Evolutionary conservation across 2,888 invertebrate genomes (phyloP).

Genomic region (Caenorhabditis zanzibari): DNA sequence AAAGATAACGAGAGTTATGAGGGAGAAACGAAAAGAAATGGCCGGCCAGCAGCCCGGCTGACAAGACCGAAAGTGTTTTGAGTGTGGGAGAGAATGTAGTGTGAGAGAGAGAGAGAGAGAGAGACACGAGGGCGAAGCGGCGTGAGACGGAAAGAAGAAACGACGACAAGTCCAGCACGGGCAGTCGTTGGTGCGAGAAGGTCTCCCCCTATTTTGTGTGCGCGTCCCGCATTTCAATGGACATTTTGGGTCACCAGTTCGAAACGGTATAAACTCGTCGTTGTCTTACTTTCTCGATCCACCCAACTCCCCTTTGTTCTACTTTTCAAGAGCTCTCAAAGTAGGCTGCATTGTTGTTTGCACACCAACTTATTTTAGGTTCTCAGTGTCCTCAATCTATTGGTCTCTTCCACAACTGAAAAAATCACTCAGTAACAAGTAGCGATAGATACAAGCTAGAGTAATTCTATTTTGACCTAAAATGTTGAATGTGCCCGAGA

Average conservation of each 20-base stretch:
- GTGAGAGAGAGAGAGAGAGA: conserved; percentile 11
- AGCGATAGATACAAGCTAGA: no score
- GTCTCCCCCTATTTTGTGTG: conserved; percentile 38
- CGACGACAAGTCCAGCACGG: conserved; percentile 54
- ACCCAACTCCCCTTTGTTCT: conserved; percentile 38
- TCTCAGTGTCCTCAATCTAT: conserved; percentile 26
- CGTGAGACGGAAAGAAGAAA: conserved; percentile 51
- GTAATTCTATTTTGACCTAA: no score
- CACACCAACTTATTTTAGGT: conserved; percentile 45
- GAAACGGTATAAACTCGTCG: conserved; percentile 16
- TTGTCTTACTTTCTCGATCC: conserved; percentile 34
- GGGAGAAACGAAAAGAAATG: conserved; percentile 29
- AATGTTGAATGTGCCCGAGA: no score
- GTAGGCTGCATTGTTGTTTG: conserved; percentile 48
- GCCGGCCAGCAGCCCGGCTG: conserved; percentile 37
- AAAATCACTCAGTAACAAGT: background rate
- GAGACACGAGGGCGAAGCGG: conserved; percentile 13
- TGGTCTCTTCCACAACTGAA: conserved; percentile 16
- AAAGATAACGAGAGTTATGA: conserved; percentile 45
- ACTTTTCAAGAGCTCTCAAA: conserved; percentile 57
- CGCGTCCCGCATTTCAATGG: conserved; percentile 59
- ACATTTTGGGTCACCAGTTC: conserved; percentile 48
- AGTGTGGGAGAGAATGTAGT: conserved; percentile 29
- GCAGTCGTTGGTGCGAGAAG: conserved; percentile 47
- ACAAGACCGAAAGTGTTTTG: conserved; percentile 54